A percentile compares a stretch with the other conserved stretches of the same genome.
phyloP scores from a whole-genome alignment of 2,888 invertebrate genomes.

The Caenorhabditis angaria region DNA sequence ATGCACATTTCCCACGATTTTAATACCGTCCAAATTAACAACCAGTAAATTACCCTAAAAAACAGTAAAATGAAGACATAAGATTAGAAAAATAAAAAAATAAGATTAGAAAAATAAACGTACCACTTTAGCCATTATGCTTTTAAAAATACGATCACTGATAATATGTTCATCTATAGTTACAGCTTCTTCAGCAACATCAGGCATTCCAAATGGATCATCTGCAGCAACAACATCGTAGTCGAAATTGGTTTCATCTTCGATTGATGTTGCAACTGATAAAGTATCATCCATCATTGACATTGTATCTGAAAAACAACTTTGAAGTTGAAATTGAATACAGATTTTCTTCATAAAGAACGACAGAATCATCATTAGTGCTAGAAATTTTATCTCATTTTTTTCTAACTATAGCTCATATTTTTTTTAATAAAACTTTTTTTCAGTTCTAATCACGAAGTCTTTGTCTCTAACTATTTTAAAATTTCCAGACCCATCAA shows the following conservation, averaged over 20 bases:
- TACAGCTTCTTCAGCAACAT: slow-evolving; percentile 60
- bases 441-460: too few relatives aligned
- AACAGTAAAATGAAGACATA: not conserved
- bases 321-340: too few relatives aligned
- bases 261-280: slow-evolving; percentile 47
- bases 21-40: slow-evolving; percentile 21
- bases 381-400: too few relatives aligned
- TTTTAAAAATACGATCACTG: slow-evolving; percentile 50
- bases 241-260: slow-evolving; percentile 44
- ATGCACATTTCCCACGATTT: slow-evolving; percentile 21
- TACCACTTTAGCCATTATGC: slow-evolving; percentile 53
- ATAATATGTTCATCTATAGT: slow-evolving; percentile 45
- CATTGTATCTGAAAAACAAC: slow-evolving; percentile 28
- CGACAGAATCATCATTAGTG: too few relatives aligned
- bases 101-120: not conserved
- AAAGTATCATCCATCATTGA: slow-evolving; percentile 42
- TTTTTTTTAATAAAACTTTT: too few relatives aligned
- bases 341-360: too few relatives aligned
- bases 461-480: too few relatives aligned
- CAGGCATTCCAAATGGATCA: slow-evolving; percentile 43
- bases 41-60: slow-evolving; percentile 40
- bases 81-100: not conserved
- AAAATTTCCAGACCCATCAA: not conserved
- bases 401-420: too few relatives aligned
- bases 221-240: slow-evolving; percentile 40